A percentile compares a stretch with the other conserved stretches of the same genome.
Conservation (phyloP, 2,113 vertebrate species). For the Cryptotis parvus region DNA sequence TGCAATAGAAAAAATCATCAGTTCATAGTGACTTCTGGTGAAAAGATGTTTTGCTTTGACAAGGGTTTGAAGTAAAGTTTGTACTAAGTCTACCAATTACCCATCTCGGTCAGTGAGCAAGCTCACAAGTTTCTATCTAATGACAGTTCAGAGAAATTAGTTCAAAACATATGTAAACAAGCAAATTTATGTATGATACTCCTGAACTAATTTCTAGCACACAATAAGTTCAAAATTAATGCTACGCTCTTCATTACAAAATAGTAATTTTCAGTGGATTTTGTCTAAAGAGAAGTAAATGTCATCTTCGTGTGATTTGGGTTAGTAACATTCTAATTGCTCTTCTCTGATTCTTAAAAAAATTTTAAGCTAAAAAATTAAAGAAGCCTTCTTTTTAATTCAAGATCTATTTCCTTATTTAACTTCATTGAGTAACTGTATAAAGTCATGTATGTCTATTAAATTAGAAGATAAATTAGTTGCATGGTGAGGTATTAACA, state of each 20-base stretch:
- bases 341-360: no score
- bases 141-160: not conserved
- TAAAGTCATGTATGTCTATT: not conserved
- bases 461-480: slow-evolving; percentile 1
- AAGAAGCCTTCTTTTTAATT: no score
- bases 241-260: no score
- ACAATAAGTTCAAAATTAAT: not conserved
- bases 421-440: not conserved
- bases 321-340: no score
- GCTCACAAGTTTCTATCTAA: not conserved
- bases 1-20: not conserved
- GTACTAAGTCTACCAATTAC: not conserved
- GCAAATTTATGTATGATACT: not conserved
- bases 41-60: not conserved
- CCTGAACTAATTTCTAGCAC: not conserved
- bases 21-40: not conserved
- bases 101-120: not conserved
- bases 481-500: not conserved
- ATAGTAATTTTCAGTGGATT: no score
- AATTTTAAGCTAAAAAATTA: no score
- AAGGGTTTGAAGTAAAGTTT: not conserved
- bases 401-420: not conserved
- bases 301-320: no score
- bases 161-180: not conserved
- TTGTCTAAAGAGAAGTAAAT: not conserved